Conservation (phyloP, 1,140 invertebrate genomes). For the Tetramorium parvispinum region DNA sequence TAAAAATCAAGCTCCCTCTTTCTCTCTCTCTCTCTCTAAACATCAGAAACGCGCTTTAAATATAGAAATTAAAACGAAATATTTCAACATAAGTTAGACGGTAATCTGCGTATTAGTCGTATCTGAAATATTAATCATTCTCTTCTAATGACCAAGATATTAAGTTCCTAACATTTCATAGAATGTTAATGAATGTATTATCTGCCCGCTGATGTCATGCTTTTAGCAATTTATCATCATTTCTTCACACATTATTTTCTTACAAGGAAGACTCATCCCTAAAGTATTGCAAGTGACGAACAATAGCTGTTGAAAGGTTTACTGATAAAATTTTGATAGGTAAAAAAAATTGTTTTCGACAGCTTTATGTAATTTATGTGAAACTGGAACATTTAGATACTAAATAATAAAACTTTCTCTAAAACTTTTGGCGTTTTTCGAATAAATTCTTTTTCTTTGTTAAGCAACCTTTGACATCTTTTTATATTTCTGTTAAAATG, state of each 20-base stretch:
- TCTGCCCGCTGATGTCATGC: constrained; percentile 33
- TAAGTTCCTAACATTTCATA: constrained; percentile 67
- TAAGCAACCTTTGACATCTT: neutral
- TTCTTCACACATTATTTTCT: constrained; percentile 63
- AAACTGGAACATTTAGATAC: neutral
- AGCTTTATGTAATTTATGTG: neutral
- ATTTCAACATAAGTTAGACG: neutral
- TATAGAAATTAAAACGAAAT: neutral
- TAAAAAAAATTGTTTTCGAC: neutral
- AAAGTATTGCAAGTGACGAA: constrained; percentile 44
- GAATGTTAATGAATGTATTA: constrained; percentile 32
- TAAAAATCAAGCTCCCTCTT: too few species aligned
- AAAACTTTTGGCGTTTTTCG: neutral
- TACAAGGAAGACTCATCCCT: constrained; percentile 59
- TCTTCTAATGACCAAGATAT: constrained; percentile 64
- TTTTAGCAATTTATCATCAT: constrained; percentile 63
- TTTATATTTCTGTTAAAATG: neutral
- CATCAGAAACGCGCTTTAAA: neutral
- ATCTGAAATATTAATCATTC: constrained; percentile 4
- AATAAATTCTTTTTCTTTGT: neutral
- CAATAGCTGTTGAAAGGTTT: constrained; percentile 40
- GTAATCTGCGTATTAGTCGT: constrained; percentile 52
- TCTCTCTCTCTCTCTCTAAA: too few species aligned
- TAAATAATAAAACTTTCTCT: neutral
- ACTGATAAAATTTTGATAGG: neutral